A percentile compares a stretch with the other conserved stretches of the same genome.
Conservation (phyloP, 2,113 vertebrate genomes). For the Piliocolobus tephrosceles region DNA sequence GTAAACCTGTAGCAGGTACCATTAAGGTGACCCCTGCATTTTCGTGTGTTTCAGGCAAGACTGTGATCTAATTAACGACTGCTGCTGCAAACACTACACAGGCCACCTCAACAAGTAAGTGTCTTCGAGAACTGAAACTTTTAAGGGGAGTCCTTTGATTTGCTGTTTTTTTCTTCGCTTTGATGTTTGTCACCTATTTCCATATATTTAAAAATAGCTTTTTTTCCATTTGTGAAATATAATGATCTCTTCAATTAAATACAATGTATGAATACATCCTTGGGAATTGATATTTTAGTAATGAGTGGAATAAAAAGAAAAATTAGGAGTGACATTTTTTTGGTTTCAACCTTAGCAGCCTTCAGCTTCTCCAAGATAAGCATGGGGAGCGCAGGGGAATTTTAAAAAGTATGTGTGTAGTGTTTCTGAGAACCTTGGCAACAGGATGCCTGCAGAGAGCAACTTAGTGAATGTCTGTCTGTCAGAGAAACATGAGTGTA, state of each 20-base stretch:
- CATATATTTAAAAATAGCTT: background rate
- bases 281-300: background rate
- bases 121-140: background rate
- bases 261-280: too few species aligned
- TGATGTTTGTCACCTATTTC: background rate
- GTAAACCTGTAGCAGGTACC: background rate
- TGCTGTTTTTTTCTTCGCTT: background rate
- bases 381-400: background rate
- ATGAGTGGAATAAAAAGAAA: background rate
- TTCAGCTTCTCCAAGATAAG: background rate
- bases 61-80: constrained; percentile 88
- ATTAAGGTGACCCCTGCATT: background rate
- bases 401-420: background rate
- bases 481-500: background rate
- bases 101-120: constrained; percentile 83
- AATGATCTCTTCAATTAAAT: background rate
- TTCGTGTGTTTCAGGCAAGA: constrained; percentile 77
- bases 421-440: background rate
- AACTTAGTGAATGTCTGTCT: background rate
- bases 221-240: background rate
- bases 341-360: background rate
- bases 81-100: constrained; percentile 88
- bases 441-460: background rate
- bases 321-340: background rate
- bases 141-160: background rate